Evolutionary conservation across 2,113 vertebrate genomes (phyloP).

Genomic region (Embiotoca jacksoni): DNA sequence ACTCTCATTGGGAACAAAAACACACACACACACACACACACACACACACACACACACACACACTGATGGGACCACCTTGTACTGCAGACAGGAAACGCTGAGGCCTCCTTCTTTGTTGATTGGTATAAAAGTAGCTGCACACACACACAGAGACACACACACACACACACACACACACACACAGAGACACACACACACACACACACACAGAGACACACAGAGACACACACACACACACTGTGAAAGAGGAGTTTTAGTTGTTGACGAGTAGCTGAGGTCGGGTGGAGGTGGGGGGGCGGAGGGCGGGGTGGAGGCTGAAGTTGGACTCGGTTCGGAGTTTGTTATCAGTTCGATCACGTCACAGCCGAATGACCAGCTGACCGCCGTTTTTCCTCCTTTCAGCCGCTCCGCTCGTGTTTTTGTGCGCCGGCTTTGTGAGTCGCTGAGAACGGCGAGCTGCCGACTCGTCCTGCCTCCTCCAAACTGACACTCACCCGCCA

Average conservation of each 20-base stretch:
- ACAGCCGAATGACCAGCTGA: conserved; percentile 29
- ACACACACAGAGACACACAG: conserved; percentile 28
- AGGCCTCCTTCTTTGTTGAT: conserved; percentile 64
- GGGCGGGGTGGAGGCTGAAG: conserved; percentile 5
- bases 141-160: conserved; percentile 30
- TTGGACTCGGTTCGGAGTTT: background rate
- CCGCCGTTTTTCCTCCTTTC: conserved; percentile 3
- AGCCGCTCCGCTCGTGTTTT: background rate
- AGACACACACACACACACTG: conserved; percentile 38
- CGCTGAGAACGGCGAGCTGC: conserved; percentile 45
- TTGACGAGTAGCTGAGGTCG: conserved; percentile 20
- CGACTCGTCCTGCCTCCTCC: background rate
- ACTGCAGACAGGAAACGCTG: conserved; percentile 73
- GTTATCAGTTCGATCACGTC: conserved; percentile 71
- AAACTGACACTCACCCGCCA: no score
- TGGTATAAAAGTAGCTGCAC: conserved; percentile 45
- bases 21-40: conserved; percentile 44
- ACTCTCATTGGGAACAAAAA: conserved; percentile 64
- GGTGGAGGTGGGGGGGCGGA: background rate
- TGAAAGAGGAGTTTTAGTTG: conserved; percentile 41
- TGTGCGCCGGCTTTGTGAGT: conserved; percentile 32
- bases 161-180: conserved; percentile 54
- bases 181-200: conserved; percentile 21
- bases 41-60: conserved; percentile 57
- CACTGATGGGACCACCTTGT: conserved; percentile 63